phyloP scores from a whole-genome alignment of 2,888 invertebrate genomes.

The Melikaiella ostensackeni region DNA sequence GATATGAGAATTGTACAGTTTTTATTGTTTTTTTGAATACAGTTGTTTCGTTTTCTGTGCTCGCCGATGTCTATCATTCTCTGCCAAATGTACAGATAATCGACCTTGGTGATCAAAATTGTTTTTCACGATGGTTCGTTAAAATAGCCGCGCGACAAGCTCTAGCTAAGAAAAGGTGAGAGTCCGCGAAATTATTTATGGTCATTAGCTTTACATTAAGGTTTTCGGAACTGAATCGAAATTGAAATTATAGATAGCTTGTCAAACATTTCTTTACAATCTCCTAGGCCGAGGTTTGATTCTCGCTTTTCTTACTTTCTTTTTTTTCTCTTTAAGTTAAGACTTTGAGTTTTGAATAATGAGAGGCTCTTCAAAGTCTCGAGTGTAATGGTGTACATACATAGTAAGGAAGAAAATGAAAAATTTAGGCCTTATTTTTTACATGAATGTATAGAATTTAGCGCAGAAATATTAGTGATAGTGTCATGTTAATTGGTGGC shows the following conservation, averaged over 20 bases:
- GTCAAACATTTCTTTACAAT: conserved; percentile 28
- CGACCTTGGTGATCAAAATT: not conserved
- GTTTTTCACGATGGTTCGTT: conserved; percentile 20
- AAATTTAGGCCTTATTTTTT: conserved; percentile 63
- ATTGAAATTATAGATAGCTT: not conserved
- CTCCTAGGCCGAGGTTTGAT: not conserved
- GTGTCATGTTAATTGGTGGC: conserved; percentile 34
- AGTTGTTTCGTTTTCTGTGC: conserved; percentile 1
- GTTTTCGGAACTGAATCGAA: not conserved
- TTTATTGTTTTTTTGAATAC: conserved; percentile 28
- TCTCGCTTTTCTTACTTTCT: conserved; percentile 13
- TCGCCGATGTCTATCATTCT: not conserved
- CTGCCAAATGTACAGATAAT: not conserved
- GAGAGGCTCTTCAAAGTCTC: conserved; percentile 44
- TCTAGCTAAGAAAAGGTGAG: not conserved
- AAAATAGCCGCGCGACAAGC: not conserved
- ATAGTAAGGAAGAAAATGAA: conserved; percentile 55
- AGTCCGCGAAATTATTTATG: conserved; percentile 17
- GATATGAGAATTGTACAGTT: conserved; percentile 31
- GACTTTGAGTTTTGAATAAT: conserved; percentile 37
- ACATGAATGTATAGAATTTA: conserved; percentile 60
- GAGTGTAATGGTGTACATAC: conserved; percentile 46
- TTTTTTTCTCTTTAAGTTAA: conserved; percentile 3
- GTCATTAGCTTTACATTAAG: not conserved
- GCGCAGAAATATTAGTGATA: conserved; percentile 44